Evolutionary conservation across 2,888 invertebrate genomes (phyloP).

Genomic region (Cheilosia pagana): DNA sequence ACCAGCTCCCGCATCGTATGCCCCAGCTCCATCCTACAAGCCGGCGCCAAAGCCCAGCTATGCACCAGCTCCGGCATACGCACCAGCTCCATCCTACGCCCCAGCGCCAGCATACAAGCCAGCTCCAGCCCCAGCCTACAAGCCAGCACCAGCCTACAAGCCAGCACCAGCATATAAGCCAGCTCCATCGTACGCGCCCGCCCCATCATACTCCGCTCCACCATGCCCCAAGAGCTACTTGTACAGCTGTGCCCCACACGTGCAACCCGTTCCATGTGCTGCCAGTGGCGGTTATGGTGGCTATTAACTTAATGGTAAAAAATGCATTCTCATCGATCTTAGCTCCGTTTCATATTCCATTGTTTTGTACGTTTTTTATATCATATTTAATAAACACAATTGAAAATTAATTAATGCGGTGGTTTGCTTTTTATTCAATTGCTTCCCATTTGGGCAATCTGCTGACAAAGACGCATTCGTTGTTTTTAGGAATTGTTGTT

Average conservation of each 20-base stretch:
- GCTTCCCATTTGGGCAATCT: slow-evolving; percentile 8
- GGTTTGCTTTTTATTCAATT: slow-evolving; percentile 22
- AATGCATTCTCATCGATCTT: slow-evolving; percentile 62
- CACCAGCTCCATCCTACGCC: slow-evolving; percentile 56
- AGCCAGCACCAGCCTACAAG: slow-evolving; percentile 58
- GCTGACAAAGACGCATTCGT: slow-evolving; percentile 34
- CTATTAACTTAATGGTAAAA: slow-evolving; percentile 58
- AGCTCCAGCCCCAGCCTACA: slow-evolving; percentile 54
- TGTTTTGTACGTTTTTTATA: slow-evolving; percentile 52
- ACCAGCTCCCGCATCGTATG: slow-evolving; percentile 41
- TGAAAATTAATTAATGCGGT: slow-evolving; percentile 33
- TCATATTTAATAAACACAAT: slow-evolving; percentile 59
- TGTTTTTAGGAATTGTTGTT: slow-evolving; percentile 13
- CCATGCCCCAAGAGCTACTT: slow-evolving; percentile 78
- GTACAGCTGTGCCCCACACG: slow-evolving; percentile 78
- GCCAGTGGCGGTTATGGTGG: slow-evolving; percentile 67
- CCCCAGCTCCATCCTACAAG: slow-evolving; percentile 37
- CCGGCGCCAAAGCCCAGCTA: slow-evolving; percentile 51
- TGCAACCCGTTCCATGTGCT: slow-evolving; percentile 77
- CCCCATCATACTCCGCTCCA: slow-evolving; percentile 66
- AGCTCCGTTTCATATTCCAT: slow-evolving; percentile 59
- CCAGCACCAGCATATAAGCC: slow-evolving; percentile 48
- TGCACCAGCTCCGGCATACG: slow-evolving; percentile 35
- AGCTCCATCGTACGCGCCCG: slow-evolving; percentile 32
- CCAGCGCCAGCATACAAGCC: slow-evolving; percentile 60